phyloP scores from a whole-genome alignment of 2,888 invertebrate species.

The Horisme vitalbata region DNA sequence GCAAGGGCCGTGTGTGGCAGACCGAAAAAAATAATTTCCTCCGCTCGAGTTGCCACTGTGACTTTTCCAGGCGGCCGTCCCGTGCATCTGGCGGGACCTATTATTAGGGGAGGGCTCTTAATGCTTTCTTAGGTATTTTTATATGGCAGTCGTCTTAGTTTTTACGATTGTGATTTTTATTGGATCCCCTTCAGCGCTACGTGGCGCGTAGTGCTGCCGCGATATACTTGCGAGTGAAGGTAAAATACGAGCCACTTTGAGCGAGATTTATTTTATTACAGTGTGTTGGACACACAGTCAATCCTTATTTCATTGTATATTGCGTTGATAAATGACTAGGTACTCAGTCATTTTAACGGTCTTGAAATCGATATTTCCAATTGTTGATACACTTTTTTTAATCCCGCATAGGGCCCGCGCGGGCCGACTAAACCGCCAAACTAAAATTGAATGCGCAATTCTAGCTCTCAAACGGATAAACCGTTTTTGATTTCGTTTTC shows the following conservation, averaged over 20 bases:
- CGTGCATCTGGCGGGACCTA: slow-evolving; percentile 81
- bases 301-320: slow-evolving; percentile 52
- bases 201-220: slow-evolving; percentile 52
- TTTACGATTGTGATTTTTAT: slow-evolving; percentile 83
- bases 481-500: too few species aligned
- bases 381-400: too few species aligned
- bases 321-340: slow-evolving; percentile 33
- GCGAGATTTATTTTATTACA: slow-evolving; percentile 75
- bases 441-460: too few species aligned
- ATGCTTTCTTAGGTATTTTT: slow-evolving; percentile 81
- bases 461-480: too few species aligned
- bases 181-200: slow-evolving; percentile 63
- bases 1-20: slow-evolving; percentile 80
- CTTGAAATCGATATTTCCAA: too few species aligned
- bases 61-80: slow-evolving; percentile 80
- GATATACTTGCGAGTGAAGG: slow-evolving; percentile 66
- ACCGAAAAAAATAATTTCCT: slow-evolving; percentile 82
- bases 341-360: slow-evolving; percentile 21
- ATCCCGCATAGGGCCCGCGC: too few species aligned
- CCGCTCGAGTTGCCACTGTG: slow-evolving; percentile 78
- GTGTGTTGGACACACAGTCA: slow-evolving; percentile 55
- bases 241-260: slow-evolving; percentile 76
- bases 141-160: slow-evolving; percentile 76
- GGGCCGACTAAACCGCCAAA: too few species aligned
- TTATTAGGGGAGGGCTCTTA: slow-evolving; percentile 81